Evolutionary conservation across 2,113 vertebrate genomes (phyloP).

Genomic region (Pterocles gutturalis): DNA sequence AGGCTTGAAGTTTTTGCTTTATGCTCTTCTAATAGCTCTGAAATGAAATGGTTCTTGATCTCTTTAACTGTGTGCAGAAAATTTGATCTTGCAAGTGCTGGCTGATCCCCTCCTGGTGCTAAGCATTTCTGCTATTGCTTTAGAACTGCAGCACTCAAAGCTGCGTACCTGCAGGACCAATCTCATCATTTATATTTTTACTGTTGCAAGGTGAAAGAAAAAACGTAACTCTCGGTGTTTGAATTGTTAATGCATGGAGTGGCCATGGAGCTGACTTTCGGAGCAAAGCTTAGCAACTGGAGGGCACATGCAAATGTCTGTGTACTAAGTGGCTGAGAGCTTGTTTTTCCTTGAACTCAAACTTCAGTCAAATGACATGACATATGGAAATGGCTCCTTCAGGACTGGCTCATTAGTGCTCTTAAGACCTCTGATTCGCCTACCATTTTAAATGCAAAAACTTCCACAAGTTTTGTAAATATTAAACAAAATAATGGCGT

Average conservation of each 20-base stretch:
- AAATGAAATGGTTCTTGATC: not conserved
- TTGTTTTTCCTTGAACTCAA: slow-evolving; percentile 15
- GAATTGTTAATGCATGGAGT: not conserved
- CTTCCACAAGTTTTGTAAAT: not conserved
- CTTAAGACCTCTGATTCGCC: not conserved
- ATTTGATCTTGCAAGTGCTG: not conserved
- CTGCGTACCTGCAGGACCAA: not conserved
- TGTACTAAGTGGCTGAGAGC: not conserved
- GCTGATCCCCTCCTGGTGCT: not conserved
- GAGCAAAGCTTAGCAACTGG: not conserved
- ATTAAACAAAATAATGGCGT: not conserved
- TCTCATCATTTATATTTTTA: not conserved
- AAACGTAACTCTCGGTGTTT: not conserved
- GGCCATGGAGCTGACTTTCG: not conserved
- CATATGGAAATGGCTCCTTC: slow-evolving; percentile 2
- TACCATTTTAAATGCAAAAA: not conserved
- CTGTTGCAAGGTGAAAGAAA: not conserved
- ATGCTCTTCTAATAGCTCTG: not conserved
- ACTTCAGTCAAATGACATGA: not conserved
- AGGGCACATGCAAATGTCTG: not conserved
- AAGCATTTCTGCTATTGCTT: not conserved
- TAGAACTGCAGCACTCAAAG: not conserved
- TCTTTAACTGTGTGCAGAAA: not conserved
- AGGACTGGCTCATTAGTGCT: not conserved
- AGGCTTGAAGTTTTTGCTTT: not conserved